Evolutionary conservation across 1,140 invertebrate genomes (phyloP).

Genomic region (Xylocopa sonorina): DNA sequence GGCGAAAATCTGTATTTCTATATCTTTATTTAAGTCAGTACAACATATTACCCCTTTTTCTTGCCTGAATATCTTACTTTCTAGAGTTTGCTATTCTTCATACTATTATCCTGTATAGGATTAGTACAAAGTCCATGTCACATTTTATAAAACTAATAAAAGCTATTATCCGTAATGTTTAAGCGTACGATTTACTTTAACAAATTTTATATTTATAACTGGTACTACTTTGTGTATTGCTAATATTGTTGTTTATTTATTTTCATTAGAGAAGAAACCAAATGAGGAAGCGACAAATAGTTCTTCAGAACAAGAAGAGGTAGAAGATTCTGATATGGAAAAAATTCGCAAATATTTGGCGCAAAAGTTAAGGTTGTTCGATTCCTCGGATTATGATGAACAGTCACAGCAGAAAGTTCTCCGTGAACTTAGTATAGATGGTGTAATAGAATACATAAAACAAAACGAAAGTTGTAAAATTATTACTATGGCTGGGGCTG

Average conservation of each 20-base stretch:
- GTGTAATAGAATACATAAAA: constrained; percentile 88
- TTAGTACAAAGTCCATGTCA: too few species aligned
- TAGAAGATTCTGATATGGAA: constrained; percentile 66
- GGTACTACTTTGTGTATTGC: neutral
- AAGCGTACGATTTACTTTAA: neutral
- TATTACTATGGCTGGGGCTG: constrained; percentile 96
- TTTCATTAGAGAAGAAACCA: constrained; percentile 37
- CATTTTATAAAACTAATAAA: neutral
- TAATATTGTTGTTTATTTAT: neutral
- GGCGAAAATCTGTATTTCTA: neutral
- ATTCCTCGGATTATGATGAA: constrained; percentile 38
- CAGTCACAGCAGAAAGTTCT: constrained; percentile 64
- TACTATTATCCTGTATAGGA: too few species aligned
- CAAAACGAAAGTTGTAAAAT: constrained; percentile 91
- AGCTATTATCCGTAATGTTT: neutral
- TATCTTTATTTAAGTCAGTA: constrained; percentile 21
- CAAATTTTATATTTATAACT: neutral
- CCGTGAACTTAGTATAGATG: constrained; percentile 84
- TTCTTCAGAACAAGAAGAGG: constrained; percentile 38
- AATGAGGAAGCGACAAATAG: constrained; percentile 35
- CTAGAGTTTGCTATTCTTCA: too few species aligned
- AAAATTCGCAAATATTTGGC: constrained; percentile 73
- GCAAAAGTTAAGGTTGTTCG: constrained; percentile 68
- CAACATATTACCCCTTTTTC: neutral
- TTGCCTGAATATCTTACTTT: neutral